These are phyloP conservation scores for Reticulitermes lucifugus DNA, from an alignment of 2,888 invertebrate genomes.

Conservation along the genomic window DNA sequence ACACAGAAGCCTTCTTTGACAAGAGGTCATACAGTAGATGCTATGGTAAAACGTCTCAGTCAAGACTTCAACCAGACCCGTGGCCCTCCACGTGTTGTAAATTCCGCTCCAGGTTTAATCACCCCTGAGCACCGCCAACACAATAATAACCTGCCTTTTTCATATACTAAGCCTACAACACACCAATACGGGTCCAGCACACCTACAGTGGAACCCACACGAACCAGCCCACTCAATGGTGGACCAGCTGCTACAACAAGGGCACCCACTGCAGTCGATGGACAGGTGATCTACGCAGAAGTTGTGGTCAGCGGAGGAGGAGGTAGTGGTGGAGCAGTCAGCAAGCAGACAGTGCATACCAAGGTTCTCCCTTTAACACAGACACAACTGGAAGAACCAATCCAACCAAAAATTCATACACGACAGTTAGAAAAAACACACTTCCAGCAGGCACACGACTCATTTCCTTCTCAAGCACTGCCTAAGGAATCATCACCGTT, in stretches of 20 bases:
- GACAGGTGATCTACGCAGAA: conserved; percentile 80
- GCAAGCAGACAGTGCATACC: conserved; percentile 69
- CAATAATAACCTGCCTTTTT: conserved; percentile 84
- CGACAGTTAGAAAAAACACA: background rate
- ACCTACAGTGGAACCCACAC: conserved; percentile 31
- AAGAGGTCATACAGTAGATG: conserved; percentile 80
- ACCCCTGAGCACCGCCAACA: conserved; percentile 71
- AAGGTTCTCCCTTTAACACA: conserved; percentile 59
- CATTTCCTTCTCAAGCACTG: background rate
- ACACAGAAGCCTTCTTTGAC: conserved; percentile 59
- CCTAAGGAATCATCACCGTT: background rate
- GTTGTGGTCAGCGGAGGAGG: conserved; percentile 65
- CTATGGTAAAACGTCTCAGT: conserved; percentile 80
- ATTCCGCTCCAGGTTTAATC: conserved; percentile 61
- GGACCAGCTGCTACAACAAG: conserved; percentile 34
- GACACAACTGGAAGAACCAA: conserved; percentile 59
- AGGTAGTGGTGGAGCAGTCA: conserved; percentile 53
- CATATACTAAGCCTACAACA: conserved; percentile 72
- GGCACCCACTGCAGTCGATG: conserved; percentile 42
- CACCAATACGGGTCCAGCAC: background rate
- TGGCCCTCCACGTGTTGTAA: conserved; percentile 48
- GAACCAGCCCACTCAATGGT: background rate
- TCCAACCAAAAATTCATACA: conserved; percentile 62
- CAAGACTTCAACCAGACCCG: conserved; percentile 49
- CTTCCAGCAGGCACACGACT: background rate